A percentile compares a stretch with the other conserved stretches of the same genome.
Evolutionary conservation across 2,113 vertebrate species (phyloP).

Genomic region (Rattus rattus): DNA sequence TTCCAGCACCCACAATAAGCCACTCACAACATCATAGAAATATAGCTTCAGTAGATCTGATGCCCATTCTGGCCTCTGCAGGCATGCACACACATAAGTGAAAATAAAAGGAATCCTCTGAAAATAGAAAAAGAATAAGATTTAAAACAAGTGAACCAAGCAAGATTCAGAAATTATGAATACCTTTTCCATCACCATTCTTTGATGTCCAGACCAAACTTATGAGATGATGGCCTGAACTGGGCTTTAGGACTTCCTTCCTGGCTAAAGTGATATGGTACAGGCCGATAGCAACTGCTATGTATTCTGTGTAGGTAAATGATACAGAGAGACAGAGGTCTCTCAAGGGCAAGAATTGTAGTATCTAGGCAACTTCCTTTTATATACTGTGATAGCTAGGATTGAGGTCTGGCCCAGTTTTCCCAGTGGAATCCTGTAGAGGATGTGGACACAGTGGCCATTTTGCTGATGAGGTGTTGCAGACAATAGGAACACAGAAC

Average conservation of each 20-base stretch:
- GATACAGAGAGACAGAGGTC: background rate
- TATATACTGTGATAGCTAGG: background rate
- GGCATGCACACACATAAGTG: background rate
- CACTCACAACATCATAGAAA: background rate
- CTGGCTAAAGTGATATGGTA: background rate
- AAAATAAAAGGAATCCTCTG: background rate
- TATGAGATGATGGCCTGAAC: background rate
- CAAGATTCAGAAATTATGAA: background rate
- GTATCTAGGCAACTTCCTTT: background rate
- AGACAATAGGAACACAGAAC: background rate
- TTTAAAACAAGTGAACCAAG: background rate
- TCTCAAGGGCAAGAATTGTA: background rate
- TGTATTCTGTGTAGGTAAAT: background rate
- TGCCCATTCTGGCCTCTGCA: background rate
- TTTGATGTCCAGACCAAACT: conserved; percentile 14
- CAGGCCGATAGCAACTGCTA: background rate
- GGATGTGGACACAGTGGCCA: background rate
- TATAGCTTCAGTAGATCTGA: background rate
- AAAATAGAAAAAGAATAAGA: background rate
- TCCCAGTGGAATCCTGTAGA: background rate
- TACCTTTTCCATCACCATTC: background rate
- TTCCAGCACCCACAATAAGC: background rate
- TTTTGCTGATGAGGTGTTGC: background rate
- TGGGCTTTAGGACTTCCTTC: background rate
- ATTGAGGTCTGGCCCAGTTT: background rate